phyloP scores from a whole-genome alignment of 2,888 invertebrate species.

The Tachina grossa region DNA sequence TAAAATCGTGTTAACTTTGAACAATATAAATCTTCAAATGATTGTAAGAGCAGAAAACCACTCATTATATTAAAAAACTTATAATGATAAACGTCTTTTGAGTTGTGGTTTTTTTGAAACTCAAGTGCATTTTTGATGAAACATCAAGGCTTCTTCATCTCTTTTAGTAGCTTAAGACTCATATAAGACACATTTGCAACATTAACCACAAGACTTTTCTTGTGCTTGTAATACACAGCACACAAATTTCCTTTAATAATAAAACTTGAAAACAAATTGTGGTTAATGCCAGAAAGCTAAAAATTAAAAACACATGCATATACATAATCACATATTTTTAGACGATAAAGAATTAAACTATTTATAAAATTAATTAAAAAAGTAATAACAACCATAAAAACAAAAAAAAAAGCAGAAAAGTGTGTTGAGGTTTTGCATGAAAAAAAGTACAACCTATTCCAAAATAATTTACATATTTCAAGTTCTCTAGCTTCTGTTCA shows the following conservation, averaged over 20 bases:
- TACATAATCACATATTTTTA: neutral
- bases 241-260: conserved; percentile 24
- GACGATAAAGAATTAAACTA: neutral
- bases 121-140: conserved; percentile 50
- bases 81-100: conserved; percentile 46
- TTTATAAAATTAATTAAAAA: no score
- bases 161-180: conserved; percentile 1
- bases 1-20: conserved; percentile 60
- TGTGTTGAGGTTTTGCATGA: no score
- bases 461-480: no score
- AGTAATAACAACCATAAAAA: no score
- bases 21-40: conserved; percentile 55
- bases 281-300: neutral
- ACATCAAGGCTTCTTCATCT: neutral
- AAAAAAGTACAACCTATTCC: no score
- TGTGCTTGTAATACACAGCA: neutral
- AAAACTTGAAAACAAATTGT: conserved; percentile 1
- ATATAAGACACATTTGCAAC: conserved; percentile 24
- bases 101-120: conserved; percentile 44
- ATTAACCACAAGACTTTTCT: conserved; percentile 42
- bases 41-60: conserved; percentile 37
- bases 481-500: no score
- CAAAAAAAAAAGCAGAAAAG: no score
- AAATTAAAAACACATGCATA: neutral
- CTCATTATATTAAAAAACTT: conserved; percentile 12